These are phyloP conservation scores for Tenualosa thibaudeaui DNA, from an alignment of 2,797 vertebrate species.

Conservation along the genomic window DNA sequence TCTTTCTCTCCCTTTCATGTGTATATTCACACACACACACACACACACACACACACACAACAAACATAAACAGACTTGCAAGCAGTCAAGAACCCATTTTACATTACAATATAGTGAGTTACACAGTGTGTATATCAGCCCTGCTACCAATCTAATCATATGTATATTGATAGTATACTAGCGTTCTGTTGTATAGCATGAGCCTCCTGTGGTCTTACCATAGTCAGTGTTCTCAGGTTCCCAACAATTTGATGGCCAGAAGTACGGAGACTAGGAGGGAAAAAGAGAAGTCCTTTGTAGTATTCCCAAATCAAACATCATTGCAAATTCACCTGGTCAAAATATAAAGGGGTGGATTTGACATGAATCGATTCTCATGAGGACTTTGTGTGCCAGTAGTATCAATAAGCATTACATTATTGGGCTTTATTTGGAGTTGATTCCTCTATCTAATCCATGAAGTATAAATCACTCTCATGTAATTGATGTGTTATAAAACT, in stretches of 20 bases:
- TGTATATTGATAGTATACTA: too few species aligned
- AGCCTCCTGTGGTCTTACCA: constrained; percentile 63
- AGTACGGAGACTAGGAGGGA: constrained; percentile 87
- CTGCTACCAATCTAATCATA: too few species aligned
- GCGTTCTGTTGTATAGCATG: too few species aligned
- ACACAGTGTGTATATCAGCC: too few species aligned
- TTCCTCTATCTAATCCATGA: constrained; percentile 57
- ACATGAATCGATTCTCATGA: too few species aligned
- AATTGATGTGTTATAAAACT: constrained; percentile 57
- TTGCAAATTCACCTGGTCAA: too few species aligned
- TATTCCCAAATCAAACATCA: too few species aligned
- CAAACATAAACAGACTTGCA: background rate
- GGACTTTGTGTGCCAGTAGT: too few species aligned
- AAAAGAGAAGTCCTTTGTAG: constrained; percentile 10
- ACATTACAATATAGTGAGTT: background rate
- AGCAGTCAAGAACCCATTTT: background rate
- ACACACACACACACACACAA: background rate
- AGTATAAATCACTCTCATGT: constrained; percentile 64
- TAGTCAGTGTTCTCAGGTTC: constrained; percentile 97
- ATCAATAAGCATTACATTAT: constrained; percentile 49
- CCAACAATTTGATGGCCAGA: constrained; percentile 97
- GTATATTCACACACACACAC: background rate
- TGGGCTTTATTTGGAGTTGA: constrained; percentile 58
- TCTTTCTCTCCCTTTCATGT: too few species aligned
- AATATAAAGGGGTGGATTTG: too few species aligned